phyloP scores from a whole-genome alignment of 2,888 invertebrate species.

The Lissonota sp. region DNA sequence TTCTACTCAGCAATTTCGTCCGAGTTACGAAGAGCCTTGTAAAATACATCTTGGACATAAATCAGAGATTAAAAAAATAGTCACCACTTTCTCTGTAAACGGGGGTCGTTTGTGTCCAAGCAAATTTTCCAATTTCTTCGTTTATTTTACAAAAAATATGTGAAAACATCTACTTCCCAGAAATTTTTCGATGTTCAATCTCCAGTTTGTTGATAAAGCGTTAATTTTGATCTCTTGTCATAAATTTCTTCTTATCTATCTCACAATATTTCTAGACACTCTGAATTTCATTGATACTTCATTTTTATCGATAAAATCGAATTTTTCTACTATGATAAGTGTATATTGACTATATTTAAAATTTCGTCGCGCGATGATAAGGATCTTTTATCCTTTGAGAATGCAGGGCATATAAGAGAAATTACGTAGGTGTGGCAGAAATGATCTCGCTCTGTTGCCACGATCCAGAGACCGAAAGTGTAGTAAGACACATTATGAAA shows the following conservation, averaged over 20 bases:
- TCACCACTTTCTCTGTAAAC: no score
- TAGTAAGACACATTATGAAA: conserved; percentile 9
- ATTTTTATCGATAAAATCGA: conserved; percentile 9
- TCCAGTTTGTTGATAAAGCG: no score
- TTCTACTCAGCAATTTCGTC: conserved; percentile 32
- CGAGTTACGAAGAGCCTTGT: conserved; percentile 16
- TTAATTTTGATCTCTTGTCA: no score
- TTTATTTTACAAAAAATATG: no score
- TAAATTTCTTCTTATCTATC: no score
- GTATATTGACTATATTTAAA: not conserved
- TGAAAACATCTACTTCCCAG: no score
- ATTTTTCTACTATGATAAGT: not conserved
- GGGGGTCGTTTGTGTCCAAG: no score
- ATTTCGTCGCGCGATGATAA: conserved; percentile 11
- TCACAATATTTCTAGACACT: not conserved
- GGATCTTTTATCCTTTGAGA: conserved; percentile 35
- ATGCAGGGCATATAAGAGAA: conserved; percentile 55
- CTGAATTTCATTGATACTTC: conserved; percentile 3
- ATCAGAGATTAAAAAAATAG: no score
- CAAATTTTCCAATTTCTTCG: no score
- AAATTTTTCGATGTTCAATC: no score
- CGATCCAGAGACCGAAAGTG: conserved; percentile 27
- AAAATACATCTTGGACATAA: no score
- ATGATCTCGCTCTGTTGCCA: conserved; percentile 24
- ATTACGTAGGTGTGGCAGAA: conserved; percentile 59